Evolutionary conservation across 2,797 vertebrate species (phyloP), one percentile per base, ranked within the genome.

Genomic region (Catostomus latipinnis): DNA sequence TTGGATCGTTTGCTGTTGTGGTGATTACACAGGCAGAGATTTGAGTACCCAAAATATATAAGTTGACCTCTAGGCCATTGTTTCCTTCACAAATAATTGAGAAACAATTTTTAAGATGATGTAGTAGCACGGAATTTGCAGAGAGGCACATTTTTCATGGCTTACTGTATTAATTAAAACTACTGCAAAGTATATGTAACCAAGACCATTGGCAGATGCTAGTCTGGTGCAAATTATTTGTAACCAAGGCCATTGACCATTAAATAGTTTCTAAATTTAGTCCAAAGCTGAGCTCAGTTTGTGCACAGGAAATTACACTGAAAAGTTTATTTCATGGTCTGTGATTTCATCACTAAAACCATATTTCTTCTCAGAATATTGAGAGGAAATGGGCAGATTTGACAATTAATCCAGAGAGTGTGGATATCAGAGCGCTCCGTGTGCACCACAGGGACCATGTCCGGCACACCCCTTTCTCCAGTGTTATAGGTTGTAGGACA

Each of bases 391-490:
- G 8, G 9, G 12, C 10, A 43, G 13, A 61, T 52, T n/a, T n/a
- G 12, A 45, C 14, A 63, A 52, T 13, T 45, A 18, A 46, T 62
- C 34, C 48, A 18, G 48, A 43, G 67, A n/a, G 50, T 75, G 71
- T 53, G 34, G 58, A 16, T 76, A 5, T 61, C 46, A 67, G 78
- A 83, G 52, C 46, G 48, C 22, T 22, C 8, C 6, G 13, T 75
- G 48, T 52, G 67, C 71, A 53, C 67, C 9, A 8, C 8, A 74
- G 60, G 68, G 66, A 46, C 58, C 69, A 22, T 0, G 6, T 84
- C 62, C 78, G 78, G 87, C 71, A 77, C 82, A 75, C 70, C 83
- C 71, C 67, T 85, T 79, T 74, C 74, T 11, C 54, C 84, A 74
- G 83, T 1, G 80, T 74, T 84, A 66, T 83, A 81, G 50, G 86